Conservation (phyloP, 2,888 invertebrate genomes). For the Chloroclystis v-ata region DNA sequence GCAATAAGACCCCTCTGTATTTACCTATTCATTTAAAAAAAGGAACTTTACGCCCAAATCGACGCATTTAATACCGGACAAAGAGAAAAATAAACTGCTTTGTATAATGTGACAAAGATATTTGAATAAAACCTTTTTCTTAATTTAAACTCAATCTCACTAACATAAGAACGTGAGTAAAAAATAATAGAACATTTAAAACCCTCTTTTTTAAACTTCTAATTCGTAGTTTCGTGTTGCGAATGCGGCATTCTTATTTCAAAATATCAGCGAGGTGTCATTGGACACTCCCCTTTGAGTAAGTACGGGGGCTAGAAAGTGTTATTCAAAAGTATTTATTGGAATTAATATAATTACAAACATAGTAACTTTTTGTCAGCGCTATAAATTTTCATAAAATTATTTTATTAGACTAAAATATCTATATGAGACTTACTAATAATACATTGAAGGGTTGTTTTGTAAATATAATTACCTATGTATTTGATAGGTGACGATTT, state of each 20-base stretch:
- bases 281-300: slow-evolving; percentile 66
- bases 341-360: too few relatives aligned
- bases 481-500: too few relatives aligned
- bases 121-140: too few relatives aligned
- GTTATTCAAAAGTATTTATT: background rate
- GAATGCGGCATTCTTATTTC: slow-evolving; percentile 76
- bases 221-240: slow-evolving; percentile 77
- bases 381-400: background rate
- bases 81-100: slow-evolving; percentile 77
- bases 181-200: slow-evolving; percentile 42
- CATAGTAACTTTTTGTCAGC: too few relatives aligned
- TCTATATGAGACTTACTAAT: too few relatives aligned
- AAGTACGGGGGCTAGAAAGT: slow-evolving; percentile 47
- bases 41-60: slow-evolving; percentile 77
- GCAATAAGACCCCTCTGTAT: slow-evolving; percentile 69
- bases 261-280: slow-evolving; percentile 76
- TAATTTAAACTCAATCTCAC: too few relatives aligned
- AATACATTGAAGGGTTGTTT: too few relatives aligned
- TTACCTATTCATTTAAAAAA: slow-evolving; percentile 78
- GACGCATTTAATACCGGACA: slow-evolving; percentile 69
- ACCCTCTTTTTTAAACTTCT: slow-evolving; percentile 71
- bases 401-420: too few relatives aligned
- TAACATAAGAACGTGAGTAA: slow-evolving; percentile 36
- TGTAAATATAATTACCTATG: too few relatives aligned
- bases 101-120: slow-evolving; percentile 58